phyloP scores from a whole-genome alignment of 2,888 invertebrate genomes.

The Craniophora ligustri region DNA sequence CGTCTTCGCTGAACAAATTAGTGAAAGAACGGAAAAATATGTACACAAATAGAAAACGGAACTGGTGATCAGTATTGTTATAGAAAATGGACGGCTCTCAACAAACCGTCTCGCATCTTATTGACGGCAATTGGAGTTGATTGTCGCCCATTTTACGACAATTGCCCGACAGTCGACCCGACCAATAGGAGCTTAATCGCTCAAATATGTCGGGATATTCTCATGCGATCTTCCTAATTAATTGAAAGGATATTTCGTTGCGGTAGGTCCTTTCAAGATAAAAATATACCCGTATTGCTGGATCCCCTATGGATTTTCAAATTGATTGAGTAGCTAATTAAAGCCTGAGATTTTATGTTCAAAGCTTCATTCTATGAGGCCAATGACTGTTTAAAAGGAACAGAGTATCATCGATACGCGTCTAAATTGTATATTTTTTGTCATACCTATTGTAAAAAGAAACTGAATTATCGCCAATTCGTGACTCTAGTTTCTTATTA shows the following conservation, averaged over 20 bases:
- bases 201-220: constrained; percentile 78
- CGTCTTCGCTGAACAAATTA: no score
- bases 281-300: constrained; percentile 27
- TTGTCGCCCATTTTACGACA: constrained; percentile 83
- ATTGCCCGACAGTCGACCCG: constrained; percentile 69
- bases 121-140: constrained; percentile 85
- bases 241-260: constrained; percentile 72
- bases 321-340: constrained; percentile 30
- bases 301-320: constrained; percentile 25
- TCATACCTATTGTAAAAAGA: no score
- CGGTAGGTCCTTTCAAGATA: constrained; percentile 52
- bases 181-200: constrained; percentile 72
- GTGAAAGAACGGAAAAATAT: constrained; percentile 36
- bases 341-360: constrained; percentile 29
- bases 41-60: constrained; percentile 51
- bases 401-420: not conserved
- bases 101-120: constrained; percentile 74
- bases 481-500: not conserved
- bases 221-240: constrained; percentile 79
- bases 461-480: no score
- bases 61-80: constrained; percentile 54
- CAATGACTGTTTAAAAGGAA: constrained; percentile 17
- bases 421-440: no score
- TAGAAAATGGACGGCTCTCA: constrained; percentile 57
- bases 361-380: constrained; percentile 8